These are phyloP conservation scores for Taphrorychus bicolor DNA, from an alignment of 2,888 invertebrate species.

Conservation along the genomic window DNA sequence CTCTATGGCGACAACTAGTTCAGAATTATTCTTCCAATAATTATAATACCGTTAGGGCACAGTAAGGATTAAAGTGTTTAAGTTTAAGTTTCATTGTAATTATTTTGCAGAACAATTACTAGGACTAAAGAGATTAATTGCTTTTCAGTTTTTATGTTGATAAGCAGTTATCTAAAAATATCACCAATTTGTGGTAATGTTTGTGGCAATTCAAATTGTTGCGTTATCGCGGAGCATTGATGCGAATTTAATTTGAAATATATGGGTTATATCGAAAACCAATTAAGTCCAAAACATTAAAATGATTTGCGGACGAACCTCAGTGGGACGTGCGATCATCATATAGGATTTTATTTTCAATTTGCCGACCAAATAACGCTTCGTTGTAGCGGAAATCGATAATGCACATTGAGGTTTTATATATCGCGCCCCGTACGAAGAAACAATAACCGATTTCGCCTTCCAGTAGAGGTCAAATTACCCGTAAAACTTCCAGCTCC, in stretches of 20 bases:
- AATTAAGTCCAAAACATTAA: conserved; percentile 4
- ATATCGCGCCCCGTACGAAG: too few species aligned
- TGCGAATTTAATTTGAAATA: not conserved
- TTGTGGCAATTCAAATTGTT: not conserved
- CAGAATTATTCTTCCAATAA: too few species aligned
- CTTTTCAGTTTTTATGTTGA: too few species aligned
- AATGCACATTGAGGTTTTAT: conserved; percentile 9
- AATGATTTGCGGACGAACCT: not conserved
- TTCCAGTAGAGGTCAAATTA: not conserved
- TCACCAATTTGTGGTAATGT: too few species aligned
- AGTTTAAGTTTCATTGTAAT: too few species aligned
- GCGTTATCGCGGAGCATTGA: not conserved
- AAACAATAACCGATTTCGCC: not conserved
- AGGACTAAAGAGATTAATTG: too few species aligned
- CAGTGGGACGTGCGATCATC: not conserved
- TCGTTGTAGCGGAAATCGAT: conserved; percentile 6
- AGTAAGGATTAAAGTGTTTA: too few species aligned
- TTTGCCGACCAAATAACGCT: conserved; percentile 15
- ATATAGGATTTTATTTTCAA: conserved; percentile 19
- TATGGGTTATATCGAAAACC: conserved; percentile 2
- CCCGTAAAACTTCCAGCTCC: too few species aligned
- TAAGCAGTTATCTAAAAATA: too few species aligned
- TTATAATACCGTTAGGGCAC: too few species aligned
- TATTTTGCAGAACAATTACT: too few species aligned
- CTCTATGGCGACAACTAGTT: too few species aligned